phyloP scores from a whole-genome alignment of 2,113 vertebrate species.

The Heterochromis multidens region DNA sequence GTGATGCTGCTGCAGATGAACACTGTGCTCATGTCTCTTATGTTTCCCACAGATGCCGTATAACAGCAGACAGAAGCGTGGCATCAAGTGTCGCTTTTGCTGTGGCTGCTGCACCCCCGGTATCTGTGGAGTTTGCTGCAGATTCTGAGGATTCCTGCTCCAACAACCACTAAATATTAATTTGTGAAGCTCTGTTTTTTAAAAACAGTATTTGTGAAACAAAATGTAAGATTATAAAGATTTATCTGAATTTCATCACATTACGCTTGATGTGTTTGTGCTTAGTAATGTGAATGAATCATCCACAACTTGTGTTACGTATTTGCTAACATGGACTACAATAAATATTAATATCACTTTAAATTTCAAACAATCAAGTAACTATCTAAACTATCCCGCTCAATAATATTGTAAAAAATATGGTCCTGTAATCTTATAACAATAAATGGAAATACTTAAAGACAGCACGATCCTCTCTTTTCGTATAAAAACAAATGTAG shows the following conservation, averaged over 20 bases:
- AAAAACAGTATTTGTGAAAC: too few relatives aligned
- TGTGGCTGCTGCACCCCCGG: constrained; percentile 73
- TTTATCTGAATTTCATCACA: not conserved
- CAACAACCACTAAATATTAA: not conserved
- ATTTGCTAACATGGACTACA: not conserved
- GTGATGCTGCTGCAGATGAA: not conserved
- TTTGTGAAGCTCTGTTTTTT: too few relatives aligned
- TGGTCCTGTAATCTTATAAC: too few relatives aligned
- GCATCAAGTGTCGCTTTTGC: constrained; percentile 61
- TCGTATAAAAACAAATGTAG: too few relatives aligned
- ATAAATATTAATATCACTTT: not conserved
- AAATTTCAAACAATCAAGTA: not conserved
- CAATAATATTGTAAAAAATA: too few relatives aligned
- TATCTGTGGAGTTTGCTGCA: constrained; percentile 53
- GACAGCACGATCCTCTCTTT: too few relatives aligned
- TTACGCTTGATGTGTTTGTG: too few relatives aligned
- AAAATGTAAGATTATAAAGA: too few relatives aligned
- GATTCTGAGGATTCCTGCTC: constrained; percentile 21
- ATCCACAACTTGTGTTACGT: too few relatives aligned
- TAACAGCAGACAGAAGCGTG: fast-evolving
- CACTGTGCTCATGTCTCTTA: not conserved
- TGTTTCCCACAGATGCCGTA: not conserved
- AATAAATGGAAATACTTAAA: too few relatives aligned
- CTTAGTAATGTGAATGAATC: not conserved
- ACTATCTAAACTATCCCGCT: too few relatives aligned